Base-by-base conservation (phyloP, 2,888 invertebrate genomes). In the Ferdinandea cuprea region DNA sequence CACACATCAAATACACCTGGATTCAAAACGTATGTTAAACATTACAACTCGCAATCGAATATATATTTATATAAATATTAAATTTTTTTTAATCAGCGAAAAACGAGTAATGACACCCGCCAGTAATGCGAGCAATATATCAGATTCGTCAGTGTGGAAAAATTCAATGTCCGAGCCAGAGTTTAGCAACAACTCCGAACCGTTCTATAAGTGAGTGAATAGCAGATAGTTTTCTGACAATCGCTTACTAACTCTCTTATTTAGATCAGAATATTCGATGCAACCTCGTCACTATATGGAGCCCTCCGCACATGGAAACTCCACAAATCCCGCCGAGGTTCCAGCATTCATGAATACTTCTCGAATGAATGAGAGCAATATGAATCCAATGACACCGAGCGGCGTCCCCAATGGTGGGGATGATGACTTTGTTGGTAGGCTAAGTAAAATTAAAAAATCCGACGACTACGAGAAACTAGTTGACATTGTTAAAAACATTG, bases 121-220 rank as follows among this genome's bases (percentile, higher is more conserved):
- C 74, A 89, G 90, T 86, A 90, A 89, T 87, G 89, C 90, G 65
- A 88, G 89, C 86, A 90, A 87, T 71, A 88, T 90, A 89, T 89
- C 90, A 54, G 90, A 90, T 86, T 90, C 90, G 76, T 89, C 90
- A 87, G 90, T 90, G 85, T 90, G 90, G 90, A 90, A 90, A 87
- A 90, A 89, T 89, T 89, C 89, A 90, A 90, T 90, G 90, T 89
- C 90, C 88, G 90, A 90, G 85, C 90, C 90, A 89, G 90, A 90
- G 87, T 90, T 90, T 71, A 90, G 89, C 80, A 90, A 89, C 85
- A 90, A 90, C 86, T 88, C 90, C 88, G 90, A 90, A 88, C 89
- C 90, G 86, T 90, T 90, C 89, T 90, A 90, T 73, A 90, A 90
- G 90, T 90, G 85, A 0, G 13, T 13, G 2, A 32, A 32, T 11